Conservation (phyloP, 2,797 vertebrate species). For the Trachurus trachurus region DNA sequence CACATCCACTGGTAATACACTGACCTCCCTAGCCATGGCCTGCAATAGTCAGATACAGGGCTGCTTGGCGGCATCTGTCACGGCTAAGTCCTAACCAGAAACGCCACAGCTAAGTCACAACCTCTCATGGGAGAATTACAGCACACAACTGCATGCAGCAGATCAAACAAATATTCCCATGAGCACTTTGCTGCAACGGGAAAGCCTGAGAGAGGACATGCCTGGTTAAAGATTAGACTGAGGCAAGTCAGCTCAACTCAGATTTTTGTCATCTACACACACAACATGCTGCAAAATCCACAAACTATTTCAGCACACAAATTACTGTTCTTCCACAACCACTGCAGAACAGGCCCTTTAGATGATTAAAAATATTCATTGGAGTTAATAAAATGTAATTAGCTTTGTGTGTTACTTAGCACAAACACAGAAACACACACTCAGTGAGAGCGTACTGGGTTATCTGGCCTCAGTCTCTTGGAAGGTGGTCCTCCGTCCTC, state of each 20-base stretch:
- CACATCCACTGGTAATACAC: slow-evolving; percentile 35
- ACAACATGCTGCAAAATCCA: slow-evolving; percentile 12
- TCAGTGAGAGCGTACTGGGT: slow-evolving; percentile 74
- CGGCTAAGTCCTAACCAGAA: slow-evolving; percentile 54
- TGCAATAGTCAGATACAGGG: slow-evolving; percentile 64
- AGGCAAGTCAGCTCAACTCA: slow-evolving; percentile 14
- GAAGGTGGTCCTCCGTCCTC: slow-evolving; percentile 93
- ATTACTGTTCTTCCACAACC: too few species aligned
- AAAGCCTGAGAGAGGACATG: slow-evolving; percentile 26
- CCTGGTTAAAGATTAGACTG: slow-evolving; percentile 30
- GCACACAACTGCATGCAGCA: slow-evolving; percentile 43
- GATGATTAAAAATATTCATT: not conserved
- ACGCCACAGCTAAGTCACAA: slow-evolving; percentile 53
- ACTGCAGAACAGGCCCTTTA: not conserved
- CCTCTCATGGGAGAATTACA: slow-evolving; percentile 48
- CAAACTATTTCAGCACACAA: too few species aligned
- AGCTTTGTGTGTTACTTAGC: not conserved
- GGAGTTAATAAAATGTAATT: not conserved
- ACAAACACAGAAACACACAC: slow-evolving; percentile 39
- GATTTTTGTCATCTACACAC: slow-evolving; percentile 24
- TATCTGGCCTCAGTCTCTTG: slow-evolving; percentile 91
- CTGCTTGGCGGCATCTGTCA: slow-evolving; percentile 49
- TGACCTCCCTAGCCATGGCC: slow-evolving; percentile 63
- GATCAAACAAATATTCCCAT: slow-evolving; percentile 52
- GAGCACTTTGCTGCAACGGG: slow-evolving; percentile 39